Percentiles rank a stretch among this genome's conserved stretches.
These are phyloP conservation scores for Leucoraja ocellata DNA, from an alignment of 2,797 vertebrate genomes.

Conservation along the genomic window DNA sequence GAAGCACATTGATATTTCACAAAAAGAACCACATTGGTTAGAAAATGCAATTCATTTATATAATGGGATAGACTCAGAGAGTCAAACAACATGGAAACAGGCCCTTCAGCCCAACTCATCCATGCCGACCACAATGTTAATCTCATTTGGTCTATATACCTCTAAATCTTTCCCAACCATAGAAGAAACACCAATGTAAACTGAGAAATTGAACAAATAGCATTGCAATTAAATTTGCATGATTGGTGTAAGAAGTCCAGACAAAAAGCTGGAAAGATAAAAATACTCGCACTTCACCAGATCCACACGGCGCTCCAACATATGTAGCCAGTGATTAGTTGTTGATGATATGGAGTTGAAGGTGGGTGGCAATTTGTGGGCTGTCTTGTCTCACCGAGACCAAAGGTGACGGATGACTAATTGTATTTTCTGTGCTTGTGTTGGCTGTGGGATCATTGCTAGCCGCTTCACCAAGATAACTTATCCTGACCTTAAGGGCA, in stretches of 20 bases:
- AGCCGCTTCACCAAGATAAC: neutral
- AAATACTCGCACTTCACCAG: no score
- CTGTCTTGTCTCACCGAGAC: neutral
- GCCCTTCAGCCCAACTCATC: no score
- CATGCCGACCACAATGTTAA: no score
- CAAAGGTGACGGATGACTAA: neutral
- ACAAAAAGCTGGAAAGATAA: neutral
- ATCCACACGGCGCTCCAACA: neutral
- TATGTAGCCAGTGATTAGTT: neutral
- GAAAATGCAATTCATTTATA: no score
- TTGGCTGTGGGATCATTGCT: neutral
- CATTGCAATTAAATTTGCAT: neutral
- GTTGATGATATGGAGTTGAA: neutral
- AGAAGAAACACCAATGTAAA: neutral
- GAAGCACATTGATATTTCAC: no score
- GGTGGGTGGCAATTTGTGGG: neutral
- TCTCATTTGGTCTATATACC: no score
- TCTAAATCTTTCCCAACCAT: neutral
- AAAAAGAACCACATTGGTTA: no score
- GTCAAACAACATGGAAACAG: no score
- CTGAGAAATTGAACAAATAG: neutral
- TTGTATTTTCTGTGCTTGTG: neutral
- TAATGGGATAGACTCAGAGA: no score
- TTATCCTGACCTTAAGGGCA: neutral
- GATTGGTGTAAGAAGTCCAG: neutral